A percentile compares a stretch with the other conserved stretches of the same genome.
Conservation (phyloP, 2,888 invertebrate genomes). For the Chloromyia formosa region DNA sequence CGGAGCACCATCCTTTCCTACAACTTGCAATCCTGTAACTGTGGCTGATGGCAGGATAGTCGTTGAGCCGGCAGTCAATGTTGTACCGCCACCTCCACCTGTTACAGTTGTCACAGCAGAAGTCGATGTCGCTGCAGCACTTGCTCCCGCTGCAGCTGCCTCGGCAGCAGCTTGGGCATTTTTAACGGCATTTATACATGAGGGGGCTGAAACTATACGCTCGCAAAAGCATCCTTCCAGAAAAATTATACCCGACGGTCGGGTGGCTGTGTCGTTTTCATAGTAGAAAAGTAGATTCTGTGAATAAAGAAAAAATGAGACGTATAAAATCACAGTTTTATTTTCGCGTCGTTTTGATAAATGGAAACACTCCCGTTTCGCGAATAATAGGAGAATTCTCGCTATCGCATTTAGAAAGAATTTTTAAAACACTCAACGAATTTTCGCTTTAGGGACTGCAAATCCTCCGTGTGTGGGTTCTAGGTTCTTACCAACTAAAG, state of each 20-base stretch:
- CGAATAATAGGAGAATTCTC: no score
- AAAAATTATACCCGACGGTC: constrained; percentile 85
- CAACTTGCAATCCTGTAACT: background rate
- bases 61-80: constrained; percentile 14
- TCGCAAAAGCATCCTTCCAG: constrained; percentile 91
- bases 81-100: background rate
- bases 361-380: no score
- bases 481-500: no score
- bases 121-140: constrained; percentile 10
- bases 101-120: background rate
- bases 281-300: constrained; percentile 93
- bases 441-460: no score
- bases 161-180: constrained; percentile 42
- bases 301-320: constrained; percentile 57
- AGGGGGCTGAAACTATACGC: constrained; percentile 71
- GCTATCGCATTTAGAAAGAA: no score
- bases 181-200: constrained; percentile 50
- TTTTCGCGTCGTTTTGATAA: background rate
- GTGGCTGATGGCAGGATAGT: background rate
- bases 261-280: constrained; percentile 80
- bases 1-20: constrained; percentile 20
- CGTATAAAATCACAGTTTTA: background rate
- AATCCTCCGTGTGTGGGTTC: no score
- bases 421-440: no score
- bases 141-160: constrained; percentile 24